These are phyloP conservation scores for Coleophora deauratella DNA, from an alignment of 2,888 invertebrate species.

Conservation along the genomic window DNA sequence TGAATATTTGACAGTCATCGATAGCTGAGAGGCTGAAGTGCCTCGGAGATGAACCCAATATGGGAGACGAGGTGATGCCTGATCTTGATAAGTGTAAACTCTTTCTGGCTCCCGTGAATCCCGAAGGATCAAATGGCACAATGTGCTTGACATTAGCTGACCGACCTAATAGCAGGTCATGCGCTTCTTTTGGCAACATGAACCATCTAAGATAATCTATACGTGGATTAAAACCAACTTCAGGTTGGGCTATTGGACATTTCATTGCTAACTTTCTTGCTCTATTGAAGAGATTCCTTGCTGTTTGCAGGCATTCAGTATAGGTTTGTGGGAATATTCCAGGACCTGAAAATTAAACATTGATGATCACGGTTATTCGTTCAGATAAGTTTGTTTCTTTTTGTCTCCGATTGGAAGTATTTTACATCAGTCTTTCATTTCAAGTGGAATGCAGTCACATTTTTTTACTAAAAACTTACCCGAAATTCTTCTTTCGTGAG, in stretches of 20 bases:
- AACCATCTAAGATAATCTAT: conserved; percentile 88
- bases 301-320: conserved; percentile 85
- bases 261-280: conserved; percentile 85
- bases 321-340: conserved; percentile 83
- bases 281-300: conserved; percentile 83
- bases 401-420: no score
- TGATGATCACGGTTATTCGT: no score
- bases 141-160: conserved; percentile 84
- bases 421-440: no score
- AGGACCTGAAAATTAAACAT: conserved; percentile 63
- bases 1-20: conserved; percentile 70
- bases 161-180: conserved; percentile 80
- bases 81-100: conserved; percentile 51
- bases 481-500: conserved; percentile 81
- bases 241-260: conserved; percentile 82
- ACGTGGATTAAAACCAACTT: conserved; percentile 79
- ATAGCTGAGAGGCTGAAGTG: conserved; percentile 82
- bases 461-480: no score
- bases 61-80: conserved; percentile 58
- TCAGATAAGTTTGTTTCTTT: no score
- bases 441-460: no score
- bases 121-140: conserved; percentile 82
- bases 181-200: conserved; percentile 90
- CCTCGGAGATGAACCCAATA: conserved; percentile 73
- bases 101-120: conserved; percentile 69